A percentile compares a stretch with the other conserved stretches of the same genome.
Evolutionary conservation across 2,888 invertebrate species (phyloP).

Genomic region (Agapetus fuscipes): DNA sequence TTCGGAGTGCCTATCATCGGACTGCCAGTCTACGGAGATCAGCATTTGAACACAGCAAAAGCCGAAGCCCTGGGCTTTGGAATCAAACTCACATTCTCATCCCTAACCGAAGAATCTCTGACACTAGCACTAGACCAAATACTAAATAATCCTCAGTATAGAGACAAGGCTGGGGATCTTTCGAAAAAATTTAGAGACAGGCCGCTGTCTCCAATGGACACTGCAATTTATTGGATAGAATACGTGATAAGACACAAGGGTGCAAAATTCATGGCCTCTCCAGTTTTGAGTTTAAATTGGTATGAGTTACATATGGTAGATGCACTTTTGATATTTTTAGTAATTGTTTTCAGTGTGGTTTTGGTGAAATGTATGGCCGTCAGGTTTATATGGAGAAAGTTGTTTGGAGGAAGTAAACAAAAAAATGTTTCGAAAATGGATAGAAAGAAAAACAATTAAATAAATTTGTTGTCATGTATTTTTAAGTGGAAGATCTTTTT

Average conservation of each 20-base stretch:
- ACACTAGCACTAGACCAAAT: slow-evolving; percentile 30
- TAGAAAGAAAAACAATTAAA: too few relatives aligned
- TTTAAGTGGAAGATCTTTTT: too few relatives aligned
- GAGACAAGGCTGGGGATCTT: slow-evolving; percentile 17
- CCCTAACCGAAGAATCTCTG: slow-evolving; percentile 32
- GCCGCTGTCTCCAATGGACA: slow-evolving; percentile 17
- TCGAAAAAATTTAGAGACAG: slow-evolving; percentile 20
- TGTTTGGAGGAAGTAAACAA: neutral
- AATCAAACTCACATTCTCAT: slow-evolving; percentile 29
- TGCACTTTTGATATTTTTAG: too few relatives aligned
- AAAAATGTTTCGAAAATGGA: too few relatives aligned
- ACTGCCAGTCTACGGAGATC: slow-evolving; percentile 43
- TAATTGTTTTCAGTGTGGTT: neutral
- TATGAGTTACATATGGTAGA: slow-evolving; percentile 20
- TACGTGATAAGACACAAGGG: slow-evolving; percentile 21
- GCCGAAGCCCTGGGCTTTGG: slow-evolving; percentile 34
- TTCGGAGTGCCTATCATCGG: slow-evolving; percentile 40
- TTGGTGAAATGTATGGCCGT: too few relatives aligned
- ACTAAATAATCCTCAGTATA: slow-evolving; percentile 28
- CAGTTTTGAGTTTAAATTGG: slow-evolving; percentile 16
- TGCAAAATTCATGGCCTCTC: slow-evolving; percentile 18
- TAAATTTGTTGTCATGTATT: too few relatives aligned
- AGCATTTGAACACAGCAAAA: slow-evolving; percentile 36
- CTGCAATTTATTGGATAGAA: slow-evolving; percentile 21
- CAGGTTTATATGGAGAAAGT: too few relatives aligned